Evolutionary conservation across 2,888 invertebrate genomes (phyloP), one percentile per base, ranked within the genome.

Genomic region (Mantis religiosa): DNA sequence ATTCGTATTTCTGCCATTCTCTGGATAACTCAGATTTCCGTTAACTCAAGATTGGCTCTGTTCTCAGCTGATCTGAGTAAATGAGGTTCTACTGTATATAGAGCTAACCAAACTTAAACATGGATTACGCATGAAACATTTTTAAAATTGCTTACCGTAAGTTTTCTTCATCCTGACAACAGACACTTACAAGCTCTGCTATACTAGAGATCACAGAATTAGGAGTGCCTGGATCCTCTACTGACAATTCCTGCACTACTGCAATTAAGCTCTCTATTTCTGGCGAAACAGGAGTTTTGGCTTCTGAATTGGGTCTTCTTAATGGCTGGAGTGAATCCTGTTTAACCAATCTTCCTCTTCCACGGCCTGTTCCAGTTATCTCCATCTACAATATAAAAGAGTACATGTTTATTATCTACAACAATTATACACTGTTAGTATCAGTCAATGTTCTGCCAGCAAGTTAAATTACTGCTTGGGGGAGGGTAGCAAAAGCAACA

Each of bases 341-440:
- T n/a, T 27, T 41, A 14, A n/a, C 7, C 54, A 54, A 34, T 85
- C 88, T 82, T 28, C 85, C 88, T 41, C 88, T 71, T 20, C 88
- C 88, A 28, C 88, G 71, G 27, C 88, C 88, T 85, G 82, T 82
- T 30, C 34, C 28, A 47, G 82, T 85, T 85, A 88, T 88, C 88
- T 88, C 84, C 71, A 71, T 88, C 88, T 88, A 84, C 28, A 71
- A 20, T 12, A 9, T 30, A 0, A 86, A 6, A 4, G 27, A 83
- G 2, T 12, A 28, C 27, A 28, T 3, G 1, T 15, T 83, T 83
- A 28, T 6, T 20, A 6, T 71, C 54, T 20, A 25, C 54, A 71
- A 71, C 54, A 71, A 71, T 71, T 20, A 20, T 71, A 6, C 20
- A 20, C 54, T 15, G 1, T 6, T 71, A 71, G 14, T 6, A 8